These are phyloP conservation scores for Mylabris sibirica DNA, from an alignment of 2,888 invertebrate species.

Conservation along the genomic window DNA sequence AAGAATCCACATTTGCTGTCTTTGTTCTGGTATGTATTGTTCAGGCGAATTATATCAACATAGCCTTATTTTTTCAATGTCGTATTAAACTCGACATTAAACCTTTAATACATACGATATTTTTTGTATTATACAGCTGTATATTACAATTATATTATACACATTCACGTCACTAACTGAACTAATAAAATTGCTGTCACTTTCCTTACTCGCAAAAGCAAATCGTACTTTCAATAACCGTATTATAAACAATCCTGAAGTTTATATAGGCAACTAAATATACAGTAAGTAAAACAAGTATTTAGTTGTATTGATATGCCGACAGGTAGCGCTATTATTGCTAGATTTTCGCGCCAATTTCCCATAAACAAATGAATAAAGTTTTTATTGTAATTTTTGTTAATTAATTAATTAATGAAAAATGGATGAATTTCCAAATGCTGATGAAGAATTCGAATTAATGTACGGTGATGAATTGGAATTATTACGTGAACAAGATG, in stretches of 20 bases:
- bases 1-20: too few species aligned
- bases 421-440: constrained; percentile 67
- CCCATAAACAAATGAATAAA: not conserved
- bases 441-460: constrained; percentile 69
- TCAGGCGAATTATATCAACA: too few species aligned
- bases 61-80: too few species aligned
- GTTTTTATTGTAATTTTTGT: not conserved
- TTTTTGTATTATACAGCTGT: too few species aligned
- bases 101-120: too few species aligned
- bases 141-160: too few species aligned
- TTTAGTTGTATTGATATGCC: not conserved
- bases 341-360: not conserved
- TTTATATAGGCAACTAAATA: constrained; percentile 15
- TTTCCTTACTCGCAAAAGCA: too few species aligned
- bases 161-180: too few species aligned
- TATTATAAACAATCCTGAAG: not conserved
- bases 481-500: constrained; percentile 66
- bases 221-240: too few species aligned
- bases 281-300: not conserved
- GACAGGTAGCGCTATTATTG: not conserved
- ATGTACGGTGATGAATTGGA: constrained; percentile 77
- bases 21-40: too few species aligned
- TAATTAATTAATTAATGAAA: constrained; percentile 36
- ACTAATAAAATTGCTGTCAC: too few species aligned
- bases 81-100: too few species aligned